Percentiles rank a stretch among this genome's conserved stretches.
Evolutionary conservation across 2,888 invertebrate genomes (phyloP).

Genomic region (Rhagonycha fulva): DNA sequence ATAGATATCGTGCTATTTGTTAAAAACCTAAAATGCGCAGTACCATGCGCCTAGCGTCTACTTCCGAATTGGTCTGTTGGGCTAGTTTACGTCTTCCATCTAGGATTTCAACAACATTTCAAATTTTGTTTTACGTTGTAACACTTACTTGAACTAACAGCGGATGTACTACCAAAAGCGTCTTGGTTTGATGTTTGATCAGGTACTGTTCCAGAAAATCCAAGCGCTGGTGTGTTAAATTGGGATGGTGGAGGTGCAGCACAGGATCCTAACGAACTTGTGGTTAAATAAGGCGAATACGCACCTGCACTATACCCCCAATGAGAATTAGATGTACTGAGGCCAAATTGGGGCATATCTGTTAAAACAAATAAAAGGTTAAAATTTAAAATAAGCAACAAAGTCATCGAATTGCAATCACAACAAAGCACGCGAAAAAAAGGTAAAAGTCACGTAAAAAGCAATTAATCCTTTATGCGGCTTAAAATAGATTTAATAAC

Average conservation of each 20-base stretch:
- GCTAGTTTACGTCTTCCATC: too few relatives aligned
- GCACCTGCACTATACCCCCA: slow-evolving; percentile 89
- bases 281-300: slow-evolving; percentile 81
- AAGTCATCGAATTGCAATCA: slow-evolving; percentile 1
- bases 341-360: slow-evolving; percentile 87
- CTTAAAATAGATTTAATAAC: slow-evolving; percentile 50
- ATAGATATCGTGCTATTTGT: too few relatives aligned
- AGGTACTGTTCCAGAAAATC: slow-evolving; percentile 71
- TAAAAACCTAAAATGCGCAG: too few relatives aligned
- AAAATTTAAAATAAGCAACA: background rate
- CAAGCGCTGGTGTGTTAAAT: slow-evolving; percentile 75
- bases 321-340: slow-evolving; percentile 83
- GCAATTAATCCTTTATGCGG: slow-evolving; percentile 53
- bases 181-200: slow-evolving; percentile 63
- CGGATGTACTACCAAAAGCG: slow-evolving; percentile 52
- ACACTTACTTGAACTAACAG: slow-evolving; percentile 52
- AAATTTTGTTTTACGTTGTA: background rate
- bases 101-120: background rate
- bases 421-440: slow-evolving; percentile 17
- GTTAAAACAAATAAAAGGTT: slow-evolving; percentile 37
- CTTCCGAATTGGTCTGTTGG: too few relatives aligned
- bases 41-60: too few relatives aligned
- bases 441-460: slow-evolving; percentile 42
- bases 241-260: slow-evolving; percentile 72
- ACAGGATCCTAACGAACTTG: slow-evolving; percentile 72